Evolutionary conservation across 1,140 invertebrate genomes (phyloP), one percentile per base, ranked within the genome.

Genomic region (Drosophila ohnishii): DNA sequence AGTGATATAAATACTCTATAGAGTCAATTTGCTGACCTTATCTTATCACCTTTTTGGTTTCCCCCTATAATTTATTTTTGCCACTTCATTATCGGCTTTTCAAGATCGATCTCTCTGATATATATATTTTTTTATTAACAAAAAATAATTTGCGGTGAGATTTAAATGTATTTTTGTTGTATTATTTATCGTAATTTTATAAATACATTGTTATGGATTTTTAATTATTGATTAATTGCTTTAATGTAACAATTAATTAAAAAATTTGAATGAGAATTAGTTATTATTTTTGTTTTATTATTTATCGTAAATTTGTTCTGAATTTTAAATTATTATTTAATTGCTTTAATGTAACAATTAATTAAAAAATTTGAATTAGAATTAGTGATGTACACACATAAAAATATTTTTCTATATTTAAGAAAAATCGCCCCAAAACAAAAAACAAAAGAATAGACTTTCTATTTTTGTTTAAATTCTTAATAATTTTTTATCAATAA

Each of bases 21-120:
- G 22, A 16, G 30, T 11, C 40, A 34, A 13, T 47, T 65, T 60
- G 14, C n/a, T 48, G 64, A 62, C 42, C 55, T 64, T 60, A 60
- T 60, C 39, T 60, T 32, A 59, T 64, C 56, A 60, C 14, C 47
- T 28, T 63, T 35, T 40, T 30, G 10, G n/a, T 32, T 61, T 19
- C 34, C 16, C 22, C 13, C 32, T 62, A 34, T 30, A 61, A 47
- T 48, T 71, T 57, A 40, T 48, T 48, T 48, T 58, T 57, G n/a
- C n/a, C 42, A 71, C 66, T 69, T 47, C 32, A 69, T 30, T 56
- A 39, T 57, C 37, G 32, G 0, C 13, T 22, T 32, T 32, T 40
- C 35, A 62, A 40, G 35, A 63, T 60, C 13, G n/a, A 42, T 40
- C 11, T 30, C 13, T 11, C 35, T n/a, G 50, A 53, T 53, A 53